Conservation (phyloP, 1,140 invertebrate genomes). For the Chrysopa pallens region DNA sequence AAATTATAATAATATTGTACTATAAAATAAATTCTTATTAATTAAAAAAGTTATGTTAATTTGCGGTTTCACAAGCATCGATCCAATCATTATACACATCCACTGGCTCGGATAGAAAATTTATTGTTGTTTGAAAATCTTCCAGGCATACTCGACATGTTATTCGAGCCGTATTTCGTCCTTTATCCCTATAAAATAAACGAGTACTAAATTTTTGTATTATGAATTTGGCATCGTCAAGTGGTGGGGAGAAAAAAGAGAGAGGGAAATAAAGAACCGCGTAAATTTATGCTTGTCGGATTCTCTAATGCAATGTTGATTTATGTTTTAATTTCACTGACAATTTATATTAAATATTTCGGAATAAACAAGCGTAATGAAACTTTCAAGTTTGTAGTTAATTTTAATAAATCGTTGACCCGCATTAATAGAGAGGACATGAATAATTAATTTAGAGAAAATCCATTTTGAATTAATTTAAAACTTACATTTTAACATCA, state of each 20-base stretch:
- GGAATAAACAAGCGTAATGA: too few relatives aligned
- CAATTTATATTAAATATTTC: too few relatives aligned
- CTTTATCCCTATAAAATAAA: slow-evolving; percentile 68
- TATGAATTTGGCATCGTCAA: background rate
- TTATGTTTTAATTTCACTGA: too few relatives aligned
- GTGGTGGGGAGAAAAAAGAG: background rate
- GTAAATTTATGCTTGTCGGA: too few relatives aligned
- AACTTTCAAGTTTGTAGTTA: too few relatives aligned
- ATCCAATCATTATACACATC: slow-evolving; percentile 99
- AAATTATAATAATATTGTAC: background rate
- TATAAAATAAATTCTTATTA: background rate
- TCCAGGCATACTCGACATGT: slow-evolving; percentile 89
- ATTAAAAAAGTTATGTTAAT: slow-evolving; percentile 28
- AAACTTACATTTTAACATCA: slow-evolving; percentile 95
- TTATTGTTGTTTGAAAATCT: slow-evolving; percentile 93
- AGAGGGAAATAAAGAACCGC: too few relatives aligned
- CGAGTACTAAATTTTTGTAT: slow-evolving; percentile 1
- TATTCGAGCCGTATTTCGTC: slow-evolving; percentile 80
- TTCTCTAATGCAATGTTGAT: too few relatives aligned
- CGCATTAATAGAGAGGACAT: too few relatives aligned
- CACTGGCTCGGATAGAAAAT: slow-evolving; percentile 89
- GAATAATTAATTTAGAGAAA: too few relatives aligned
- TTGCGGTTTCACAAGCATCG: slow-evolving; percentile 90
- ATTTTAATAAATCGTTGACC: too few relatives aligned
- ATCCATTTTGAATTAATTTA: background rate